Conservation (phyloP, 1,140 invertebrate genomes). For the Bombyx mori region ASM3026992v2 NC_085124.1:3157501-3158000, state of each 20-base stretch:
- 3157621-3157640: too few relatives aligned
- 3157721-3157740: too few relatives aligned
- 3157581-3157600: slow-evolving; percentile 78
- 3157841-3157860: slow-evolving; percentile 90
- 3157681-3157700: too few relatives aligned
- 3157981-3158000: slow-evolving; percentile 79
- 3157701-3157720: too few relatives aligned
- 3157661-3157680: too few relatives aligned
- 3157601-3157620: slow-evolving; percentile 35
- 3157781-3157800: slow-evolving; percentile 4
- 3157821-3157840: slow-evolving; percentile 91
- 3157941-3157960: slow-evolving; percentile 90
- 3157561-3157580: slow-evolving; percentile 72
- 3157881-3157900: slow-evolving; percentile 75
- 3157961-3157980: slow-evolving; percentile 81
- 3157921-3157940: slow-evolving; percentile 88
- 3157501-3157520: slow-evolving; percentile 78
- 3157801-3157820: slow-evolving; percentile 68
- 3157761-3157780: too few relatives aligned
- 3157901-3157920: slow-evolving; percentile 81
- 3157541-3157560: slow-evolving; percentile 77
- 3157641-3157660: too few relatives aligned
- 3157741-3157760: too few relatives aligned
- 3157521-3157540: slow-evolving; percentile 77
- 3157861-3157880: slow-evolving; percentile 81